A percentile compares a stretch with the other conserved stretches of the same genome.
These are phyloP conservation scores for Spatula versicolor DNA, from an alignment of 2,797 vertebrate species.

Conservation along the genomic window DNA sequence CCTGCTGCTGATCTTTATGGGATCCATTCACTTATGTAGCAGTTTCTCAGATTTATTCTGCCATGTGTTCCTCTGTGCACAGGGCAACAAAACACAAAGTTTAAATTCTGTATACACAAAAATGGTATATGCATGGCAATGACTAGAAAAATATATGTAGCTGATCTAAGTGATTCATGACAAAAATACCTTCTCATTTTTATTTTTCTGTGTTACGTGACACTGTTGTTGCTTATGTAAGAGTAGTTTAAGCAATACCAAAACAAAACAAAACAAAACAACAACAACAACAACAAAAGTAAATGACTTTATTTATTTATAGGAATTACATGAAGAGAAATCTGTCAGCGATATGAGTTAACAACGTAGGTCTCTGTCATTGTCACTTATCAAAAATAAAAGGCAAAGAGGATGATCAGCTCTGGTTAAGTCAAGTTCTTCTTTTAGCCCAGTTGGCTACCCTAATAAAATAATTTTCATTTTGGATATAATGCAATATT, in stretches of 20 bases:
- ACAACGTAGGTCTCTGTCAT: background rate
- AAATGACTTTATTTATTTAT: background rate
- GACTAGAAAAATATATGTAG: background rate
- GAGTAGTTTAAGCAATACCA: background rate
- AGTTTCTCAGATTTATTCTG: conserved; percentile 7
- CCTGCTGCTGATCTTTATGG: background rate
- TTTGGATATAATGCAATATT: background rate
- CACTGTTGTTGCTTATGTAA: background rate
- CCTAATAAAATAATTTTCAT: background rate
- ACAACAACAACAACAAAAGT: background rate
- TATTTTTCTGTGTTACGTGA: conserved; percentile 16
- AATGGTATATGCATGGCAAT: background rate
- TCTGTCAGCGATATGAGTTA: background rate
- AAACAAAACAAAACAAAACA: background rate
- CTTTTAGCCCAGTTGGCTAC: background rate
- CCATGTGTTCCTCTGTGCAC: background rate
- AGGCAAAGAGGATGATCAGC: background rate
- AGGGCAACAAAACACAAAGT: background rate
- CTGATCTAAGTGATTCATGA: background rate
- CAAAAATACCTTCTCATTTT: background rate
- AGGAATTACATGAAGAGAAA: background rate
- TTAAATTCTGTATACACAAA: background rate
- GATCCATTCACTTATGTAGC: background rate
- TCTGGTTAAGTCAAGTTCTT: background rate
- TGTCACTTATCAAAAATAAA: background rate